phyloP scores from a whole-genome alignment of 2,113 vertebrate genomes.

The Laticauda colubrina region DNA sequence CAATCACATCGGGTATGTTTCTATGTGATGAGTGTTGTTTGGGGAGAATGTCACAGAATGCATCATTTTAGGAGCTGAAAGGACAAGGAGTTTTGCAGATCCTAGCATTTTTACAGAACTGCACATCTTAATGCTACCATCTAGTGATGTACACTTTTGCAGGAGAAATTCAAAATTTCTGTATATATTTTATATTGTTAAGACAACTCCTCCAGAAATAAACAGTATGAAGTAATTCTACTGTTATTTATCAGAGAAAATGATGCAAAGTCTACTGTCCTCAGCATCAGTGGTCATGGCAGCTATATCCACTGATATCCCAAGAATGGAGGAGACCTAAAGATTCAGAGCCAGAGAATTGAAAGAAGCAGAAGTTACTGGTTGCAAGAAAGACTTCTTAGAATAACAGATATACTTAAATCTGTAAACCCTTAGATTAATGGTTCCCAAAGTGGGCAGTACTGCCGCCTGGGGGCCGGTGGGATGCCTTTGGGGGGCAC shows the following conservation, averaged over 20 bases:
- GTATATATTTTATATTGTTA: neutral
- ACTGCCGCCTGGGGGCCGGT: too few species aligned
- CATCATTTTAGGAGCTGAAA: neutral
- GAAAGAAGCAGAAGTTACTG: neutral
- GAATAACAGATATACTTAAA: neutral
- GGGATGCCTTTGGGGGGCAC: too few species aligned
- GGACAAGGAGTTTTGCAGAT: neutral
- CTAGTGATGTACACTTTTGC: neutral
- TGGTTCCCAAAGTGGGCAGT: too few species aligned
- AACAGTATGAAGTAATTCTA: neutral
- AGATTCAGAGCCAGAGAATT: neutral
- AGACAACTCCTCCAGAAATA: neutral
- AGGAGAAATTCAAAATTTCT: neutral
- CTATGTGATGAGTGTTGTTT: neutral
- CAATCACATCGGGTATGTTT: neutral
- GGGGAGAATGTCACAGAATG: neutral
- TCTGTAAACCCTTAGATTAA: neutral
- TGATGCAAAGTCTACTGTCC: neutral
- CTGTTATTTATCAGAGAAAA: neutral
- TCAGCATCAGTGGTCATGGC: neutral
- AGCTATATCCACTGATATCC: neutral
- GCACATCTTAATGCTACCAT: neutral
- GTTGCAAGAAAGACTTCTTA: neutral
- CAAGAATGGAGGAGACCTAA: neutral
- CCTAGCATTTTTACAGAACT: neutral